Evolutionary conservation across 92 coral and sea anemone genomes (phyloP), one percentile per base, ranked within the genome.

Genomic region (Porites lobata): DNA sequence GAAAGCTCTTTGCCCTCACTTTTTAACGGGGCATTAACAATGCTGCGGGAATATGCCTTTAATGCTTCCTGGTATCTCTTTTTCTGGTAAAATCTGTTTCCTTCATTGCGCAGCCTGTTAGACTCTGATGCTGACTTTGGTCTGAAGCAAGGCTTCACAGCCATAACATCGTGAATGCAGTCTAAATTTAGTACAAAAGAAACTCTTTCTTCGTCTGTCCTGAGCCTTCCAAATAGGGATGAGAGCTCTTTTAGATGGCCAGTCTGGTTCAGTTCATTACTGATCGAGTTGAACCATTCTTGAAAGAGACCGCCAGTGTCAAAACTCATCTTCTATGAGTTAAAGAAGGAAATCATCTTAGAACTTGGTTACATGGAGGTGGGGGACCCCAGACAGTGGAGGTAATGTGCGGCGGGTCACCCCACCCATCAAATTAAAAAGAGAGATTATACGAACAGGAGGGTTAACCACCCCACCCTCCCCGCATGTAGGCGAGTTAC

Each of bases 201-300:
- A 15, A 96, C 85, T 81, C 97, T 89, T 59, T 95, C 96, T 47
- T 92, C 92, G 64, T 96, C 96, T 8, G 96, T 83, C 17, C 86
- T 90, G 14, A 95, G 82, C 21, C 76, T 81, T 19, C 91, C 92
- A 89, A 96, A 96, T 69, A 81, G 92, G n/a, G 81, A 77, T 13
- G 99, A 96, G 14, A 96, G 59, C 32, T 82, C 85, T 71, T 92
- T 78, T 19, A 96, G 72, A 29, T 92, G 24, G 26, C 86, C 89
- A 77, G 85, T 81, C 47, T 90, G 85, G 59, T 74, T 94, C 8
- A 96, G 95, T 57, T 81, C 83, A 61, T 77, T 52, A 76, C 90
- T 91, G 76, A 94, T 91, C 4, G 90, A 11, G 70, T 85, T 85
- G 74, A 85, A 91, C 96, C 94, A 94, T 32, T 70, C 81, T 70